Conservation (phyloP, 1,140 invertebrate species). For the Temnothorax longispinosus region DNA sequence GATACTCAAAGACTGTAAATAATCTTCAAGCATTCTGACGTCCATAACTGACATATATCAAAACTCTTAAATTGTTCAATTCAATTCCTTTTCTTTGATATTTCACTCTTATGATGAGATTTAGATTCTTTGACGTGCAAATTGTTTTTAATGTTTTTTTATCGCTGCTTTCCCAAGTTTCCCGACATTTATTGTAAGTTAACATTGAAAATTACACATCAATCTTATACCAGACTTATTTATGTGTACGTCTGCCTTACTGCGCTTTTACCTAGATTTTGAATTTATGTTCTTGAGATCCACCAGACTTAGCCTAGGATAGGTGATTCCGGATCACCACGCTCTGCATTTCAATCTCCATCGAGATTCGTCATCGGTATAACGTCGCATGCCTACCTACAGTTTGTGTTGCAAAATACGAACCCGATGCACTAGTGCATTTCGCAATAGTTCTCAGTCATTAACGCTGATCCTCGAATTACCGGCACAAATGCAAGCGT, state of each 20-base stretch:
- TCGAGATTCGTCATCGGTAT: conserved; percentile 79
- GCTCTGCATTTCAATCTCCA: conserved; percentile 77
- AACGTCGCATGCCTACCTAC: conserved; percentile 72
- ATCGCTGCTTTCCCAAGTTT: background rate
- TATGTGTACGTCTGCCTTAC: background rate
- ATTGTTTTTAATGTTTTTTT: background rate
- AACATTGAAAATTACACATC: background rate
- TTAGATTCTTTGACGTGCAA: background rate
- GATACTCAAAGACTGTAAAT: background rate
- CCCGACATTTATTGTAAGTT: background rate
- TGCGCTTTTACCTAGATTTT: background rate
- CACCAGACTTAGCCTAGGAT: background rate
- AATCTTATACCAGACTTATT: background rate
- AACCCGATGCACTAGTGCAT: conserved; percentile 71
- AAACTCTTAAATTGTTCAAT: background rate
- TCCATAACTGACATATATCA: background rate
- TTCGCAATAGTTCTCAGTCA: conserved; percentile 77
- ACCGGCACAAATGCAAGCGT: background rate
- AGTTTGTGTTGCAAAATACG: conserved; percentile 70
- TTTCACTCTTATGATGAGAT: background rate
- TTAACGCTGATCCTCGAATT: conserved; percentile 68
- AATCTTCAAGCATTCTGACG: background rate
- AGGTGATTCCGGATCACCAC: conserved; percentile 63
- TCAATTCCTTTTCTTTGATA: background rate
- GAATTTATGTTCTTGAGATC: background rate